These are phyloP conservation scores for Macrostomum lignano DNA, from an alignment of 1,140 invertebrate genomes.

Conservation along the genomic window DNA sequence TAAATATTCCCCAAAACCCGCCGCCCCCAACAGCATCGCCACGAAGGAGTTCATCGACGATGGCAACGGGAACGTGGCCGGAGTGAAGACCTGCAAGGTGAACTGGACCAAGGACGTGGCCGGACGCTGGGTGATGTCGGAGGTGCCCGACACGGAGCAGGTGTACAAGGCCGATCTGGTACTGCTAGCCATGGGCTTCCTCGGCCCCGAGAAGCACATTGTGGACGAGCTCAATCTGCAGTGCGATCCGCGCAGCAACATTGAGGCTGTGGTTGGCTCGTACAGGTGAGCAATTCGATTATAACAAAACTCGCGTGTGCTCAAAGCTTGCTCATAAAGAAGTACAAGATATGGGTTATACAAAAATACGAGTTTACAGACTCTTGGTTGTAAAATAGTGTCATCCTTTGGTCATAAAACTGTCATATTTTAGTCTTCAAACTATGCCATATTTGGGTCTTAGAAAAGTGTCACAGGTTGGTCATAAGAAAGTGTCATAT, in stretches of 20 bases:
- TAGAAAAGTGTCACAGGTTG: too few species aligned
- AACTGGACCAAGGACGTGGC: slow-evolving; percentile 57
- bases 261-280: slow-evolving; percentile 45
- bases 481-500: too few species aligned
- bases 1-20: slow-evolving; percentile 10
- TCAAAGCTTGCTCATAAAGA: too few species aligned
- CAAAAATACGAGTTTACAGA: too few species aligned
- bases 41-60: slow-evolving; percentile 59
- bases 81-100: slow-evolving; percentile 59
- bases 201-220: slow-evolving; percentile 71
- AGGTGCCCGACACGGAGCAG: slow-evolving; percentile 36
- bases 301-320: too few species aligned
- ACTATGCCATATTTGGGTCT: too few species aligned
- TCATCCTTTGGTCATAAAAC: too few species aligned
- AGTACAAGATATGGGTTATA: too few species aligned
- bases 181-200: slow-evolving; percentile 85
- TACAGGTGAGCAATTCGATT: too few species aligned
- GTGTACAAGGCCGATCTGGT: slow-evolving; percentile 61
- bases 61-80: slow-evolving; percentile 55
- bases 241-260: slow-evolving; percentile 65
- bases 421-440: too few species aligned
- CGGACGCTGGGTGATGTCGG: slow-evolving; percentile 73
- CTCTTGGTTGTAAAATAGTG: too few species aligned
- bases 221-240: slow-evolving; percentile 46
- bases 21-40: slow-evolving; percentile 9